These are phyloP conservation scores for Pardalotus punctatus DNA, from an alignment of 2,113 vertebrate genomes.

Conservation along the genomic window DNA sequence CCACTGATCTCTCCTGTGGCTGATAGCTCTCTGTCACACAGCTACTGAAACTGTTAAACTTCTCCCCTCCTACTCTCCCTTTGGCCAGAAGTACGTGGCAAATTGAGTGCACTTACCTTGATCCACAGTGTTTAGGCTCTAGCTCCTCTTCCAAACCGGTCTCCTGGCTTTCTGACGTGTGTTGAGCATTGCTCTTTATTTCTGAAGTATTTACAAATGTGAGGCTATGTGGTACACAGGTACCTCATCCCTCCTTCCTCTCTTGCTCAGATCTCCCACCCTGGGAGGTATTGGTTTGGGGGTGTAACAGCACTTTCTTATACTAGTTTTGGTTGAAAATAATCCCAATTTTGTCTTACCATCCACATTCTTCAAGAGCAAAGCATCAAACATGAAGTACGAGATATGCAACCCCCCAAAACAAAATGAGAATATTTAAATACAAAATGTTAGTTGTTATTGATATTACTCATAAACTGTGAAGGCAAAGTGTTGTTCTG, in stretches of 20 bases:
- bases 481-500: not conserved
- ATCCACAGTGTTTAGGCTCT: not conserved
- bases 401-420: not conserved
- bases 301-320: not conserved
- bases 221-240: fast-evolving
- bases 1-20: not conserved
- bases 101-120: not conserved
- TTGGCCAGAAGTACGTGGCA: not conserved
- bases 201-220: not conserved
- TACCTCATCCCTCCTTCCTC: not conserved
- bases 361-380: not conserved
- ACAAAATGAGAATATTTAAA: not conserved
- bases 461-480: not conserved
- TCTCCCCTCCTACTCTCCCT: not conserved
- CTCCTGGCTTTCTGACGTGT: not conserved
- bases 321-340: not conserved
- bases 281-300: not conserved
- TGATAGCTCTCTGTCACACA: not conserved
- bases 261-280: not conserved
- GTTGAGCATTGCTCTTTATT: not conserved
- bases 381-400: not conserved
- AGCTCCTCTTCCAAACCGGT: not conserved
- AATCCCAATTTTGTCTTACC: not conserved
- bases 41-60: not conserved
- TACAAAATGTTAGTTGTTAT: not conserved